A percentile compares a stretch with the other conserved stretches of the same genome.
These are phyloP conservation scores for Hirtodrosophila alboralis DNA, from an alignment of 2,888 invertebrate genomes.

Conservation along the genomic window DNA sequence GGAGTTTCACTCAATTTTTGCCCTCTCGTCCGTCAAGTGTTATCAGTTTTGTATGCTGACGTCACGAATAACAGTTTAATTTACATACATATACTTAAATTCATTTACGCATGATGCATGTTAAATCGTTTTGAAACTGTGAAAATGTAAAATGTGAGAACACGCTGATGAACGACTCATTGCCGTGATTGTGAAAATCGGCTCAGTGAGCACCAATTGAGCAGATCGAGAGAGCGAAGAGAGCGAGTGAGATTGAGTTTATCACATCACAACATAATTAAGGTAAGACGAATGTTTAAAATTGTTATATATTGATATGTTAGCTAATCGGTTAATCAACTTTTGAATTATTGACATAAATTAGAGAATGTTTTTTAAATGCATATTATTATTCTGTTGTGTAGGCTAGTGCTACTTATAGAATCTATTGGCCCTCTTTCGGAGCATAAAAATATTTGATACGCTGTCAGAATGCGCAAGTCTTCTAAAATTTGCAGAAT, in stretches of 20 bases:
- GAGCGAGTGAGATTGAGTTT: slow-evolving; percentile 1
- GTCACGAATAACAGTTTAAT: slow-evolving; percentile 66
- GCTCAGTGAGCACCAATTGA: slow-evolving; percentile 18
- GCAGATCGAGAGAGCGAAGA: slow-evolving; percentile 5
- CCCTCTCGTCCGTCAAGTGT: slow-evolving; percentile 16
- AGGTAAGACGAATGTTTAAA: neutral
- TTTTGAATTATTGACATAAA: no score
- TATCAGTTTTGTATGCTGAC: slow-evolving; percentile 51
- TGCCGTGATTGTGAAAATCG: no score
- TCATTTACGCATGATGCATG: slow-evolving; percentile 4
- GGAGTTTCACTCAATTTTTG: slow-evolving; percentile 28
- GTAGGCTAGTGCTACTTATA: no score
- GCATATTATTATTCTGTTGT: no score
- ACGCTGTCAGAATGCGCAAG: no score
- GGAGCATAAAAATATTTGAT: no score
- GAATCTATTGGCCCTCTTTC: no score
- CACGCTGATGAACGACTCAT: slow-evolving; percentile 10
- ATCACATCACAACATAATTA: slow-evolving; percentile 20
- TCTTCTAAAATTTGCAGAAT: no score
- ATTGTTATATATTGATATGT: neutral
- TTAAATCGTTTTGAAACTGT: slow-evolving; percentile 27
- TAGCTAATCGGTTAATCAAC: no score
- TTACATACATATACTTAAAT: slow-evolving; percentile 18
- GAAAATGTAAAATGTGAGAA: slow-evolving; percentile 18
- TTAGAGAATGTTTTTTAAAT: no score